phyloP scores from a whole-genome alignment of 2,113 vertebrate species.

The Pseudolaguvia tuberculata region DNA sequence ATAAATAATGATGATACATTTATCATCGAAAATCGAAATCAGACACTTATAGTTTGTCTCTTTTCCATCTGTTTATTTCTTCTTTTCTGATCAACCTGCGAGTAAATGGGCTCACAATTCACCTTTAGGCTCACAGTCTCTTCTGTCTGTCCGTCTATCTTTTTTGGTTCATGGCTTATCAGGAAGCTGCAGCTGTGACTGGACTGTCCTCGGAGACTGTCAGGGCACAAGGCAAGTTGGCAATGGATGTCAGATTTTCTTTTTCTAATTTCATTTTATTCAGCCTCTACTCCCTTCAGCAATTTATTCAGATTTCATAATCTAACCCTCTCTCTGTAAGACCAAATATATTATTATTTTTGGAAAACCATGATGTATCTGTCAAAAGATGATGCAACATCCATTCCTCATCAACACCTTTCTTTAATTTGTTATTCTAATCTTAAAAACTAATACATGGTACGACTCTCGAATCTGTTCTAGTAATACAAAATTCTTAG shows the following conservation, averaged over 20 bases:
- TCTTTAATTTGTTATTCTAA: background rate
- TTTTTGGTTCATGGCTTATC: slow-evolving; percentile 66
- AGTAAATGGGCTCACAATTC: background rate
- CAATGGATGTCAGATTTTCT: slow-evolving; percentile 51
- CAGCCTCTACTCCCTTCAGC: slow-evolving; percentile 41
- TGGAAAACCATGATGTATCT: background rate
- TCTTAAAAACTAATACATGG: background rate
- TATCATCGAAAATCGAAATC: background rate
- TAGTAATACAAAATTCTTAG: background rate
- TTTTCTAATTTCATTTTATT: slow-evolving; percentile 57
- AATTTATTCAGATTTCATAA: slow-evolving; percentile 40
- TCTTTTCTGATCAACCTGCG: slow-evolving; percentile 10
- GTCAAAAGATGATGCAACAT: background rate
- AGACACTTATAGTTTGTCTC: background rate
- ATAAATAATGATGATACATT: background rate
- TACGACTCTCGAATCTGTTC: background rate
- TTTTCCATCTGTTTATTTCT: background rate
- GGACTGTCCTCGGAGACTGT: slow-evolving; percentile 58
- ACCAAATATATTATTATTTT: slow-evolving; percentile 31
- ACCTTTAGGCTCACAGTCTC: slow-evolving; percentile 3
- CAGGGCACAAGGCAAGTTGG: slow-evolving; percentile 55
- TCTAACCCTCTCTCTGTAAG: slow-evolving; percentile 28
- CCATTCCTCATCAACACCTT: background rate
- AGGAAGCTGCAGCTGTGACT: slow-evolving; percentile 63
- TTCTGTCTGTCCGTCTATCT: slow-evolving; percentile 42